Conservation (phyloP, 1,140 invertebrate species). For the Sitobion miscanthi region DNA sequence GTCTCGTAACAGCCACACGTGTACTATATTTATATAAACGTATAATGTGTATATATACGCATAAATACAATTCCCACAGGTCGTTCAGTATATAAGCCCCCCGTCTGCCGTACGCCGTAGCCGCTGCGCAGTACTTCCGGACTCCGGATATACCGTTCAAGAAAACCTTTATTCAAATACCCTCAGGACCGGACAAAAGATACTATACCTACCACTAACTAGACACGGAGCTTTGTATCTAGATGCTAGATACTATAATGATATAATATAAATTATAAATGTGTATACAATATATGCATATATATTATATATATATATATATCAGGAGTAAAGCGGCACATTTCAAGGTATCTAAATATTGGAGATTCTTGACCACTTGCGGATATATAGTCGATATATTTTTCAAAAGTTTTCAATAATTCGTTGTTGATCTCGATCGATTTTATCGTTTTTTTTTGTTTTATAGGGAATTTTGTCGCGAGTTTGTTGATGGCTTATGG, state of each 20-base stretch:
- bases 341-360: not conserved
- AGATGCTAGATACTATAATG: not conserved
- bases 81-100: not conserved
- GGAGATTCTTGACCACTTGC: not conserved
- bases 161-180: not conserved
- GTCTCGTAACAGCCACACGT: not conserved
- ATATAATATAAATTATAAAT: too few species aligned
- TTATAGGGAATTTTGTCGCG: not conserved
- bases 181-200: not conserved
- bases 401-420: too few species aligned
- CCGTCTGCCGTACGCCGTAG: not conserved
- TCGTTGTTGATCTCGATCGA: not conserved
- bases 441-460: not conserved
- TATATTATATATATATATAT: too few species aligned
- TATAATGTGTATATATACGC: not conserved
- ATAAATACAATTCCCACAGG: not conserved
- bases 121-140: not conserved
- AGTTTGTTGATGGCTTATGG: not conserved
- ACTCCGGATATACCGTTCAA: not conserved
- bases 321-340: not conserved
- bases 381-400: not conserved
- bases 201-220: not conserved
- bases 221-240: not conserved
- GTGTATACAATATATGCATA: too few species aligned
- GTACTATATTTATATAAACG: not conserved